These are phyloP conservation scores for Brachynemurus nebulosus DNA, from an alignment of 2,888 invertebrate species.

Conservation along the genomic window DNA sequence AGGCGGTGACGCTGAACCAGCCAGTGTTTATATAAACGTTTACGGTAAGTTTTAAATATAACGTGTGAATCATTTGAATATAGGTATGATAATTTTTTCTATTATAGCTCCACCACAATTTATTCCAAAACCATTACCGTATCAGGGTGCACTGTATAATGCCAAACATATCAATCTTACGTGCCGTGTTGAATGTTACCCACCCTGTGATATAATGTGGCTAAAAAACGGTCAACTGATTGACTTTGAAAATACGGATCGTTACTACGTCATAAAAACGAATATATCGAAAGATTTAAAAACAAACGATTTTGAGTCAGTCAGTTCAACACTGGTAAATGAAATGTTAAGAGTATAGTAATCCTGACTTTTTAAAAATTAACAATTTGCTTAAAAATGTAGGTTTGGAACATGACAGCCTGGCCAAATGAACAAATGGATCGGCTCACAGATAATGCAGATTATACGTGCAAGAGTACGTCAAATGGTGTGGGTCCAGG, in stretches of 20 bases:
- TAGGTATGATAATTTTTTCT: background rate
- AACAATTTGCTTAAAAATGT: conserved; percentile 9
- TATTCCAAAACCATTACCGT: conserved; percentile 68
- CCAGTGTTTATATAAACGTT: conserved; percentile 54
- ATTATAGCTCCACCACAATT: conserved; percentile 73
- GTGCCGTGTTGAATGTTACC: conserved; percentile 82
- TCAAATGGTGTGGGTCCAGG: conserved; percentile 61
- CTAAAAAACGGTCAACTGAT: conserved; percentile 62
- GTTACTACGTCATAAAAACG: conserved; percentile 54
- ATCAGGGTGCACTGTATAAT: conserved; percentile 67
- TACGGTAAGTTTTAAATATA: conserved; percentile 37
- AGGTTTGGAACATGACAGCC: conserved; percentile 75
- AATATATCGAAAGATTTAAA: conserved; percentile 58
- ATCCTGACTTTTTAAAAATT: too few species aligned
- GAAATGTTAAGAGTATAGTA: too few species aligned
- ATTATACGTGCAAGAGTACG: conserved; percentile 73
- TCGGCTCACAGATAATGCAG: conserved; percentile 59
- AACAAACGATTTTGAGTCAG: conserved; percentile 78
- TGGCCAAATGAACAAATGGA: conserved; percentile 70
- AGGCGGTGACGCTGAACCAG: conserved; percentile 63
- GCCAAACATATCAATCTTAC: conserved; percentile 53
- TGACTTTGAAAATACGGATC: conserved; percentile 38
- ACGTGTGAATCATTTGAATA: conserved; percentile 13
- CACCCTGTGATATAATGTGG: conserved; percentile 75
- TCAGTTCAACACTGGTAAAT: conserved; percentile 68